phyloP scores from a whole-genome alignment of 2,797 vertebrate species.

The Labroides dimidiatus region DNA sequence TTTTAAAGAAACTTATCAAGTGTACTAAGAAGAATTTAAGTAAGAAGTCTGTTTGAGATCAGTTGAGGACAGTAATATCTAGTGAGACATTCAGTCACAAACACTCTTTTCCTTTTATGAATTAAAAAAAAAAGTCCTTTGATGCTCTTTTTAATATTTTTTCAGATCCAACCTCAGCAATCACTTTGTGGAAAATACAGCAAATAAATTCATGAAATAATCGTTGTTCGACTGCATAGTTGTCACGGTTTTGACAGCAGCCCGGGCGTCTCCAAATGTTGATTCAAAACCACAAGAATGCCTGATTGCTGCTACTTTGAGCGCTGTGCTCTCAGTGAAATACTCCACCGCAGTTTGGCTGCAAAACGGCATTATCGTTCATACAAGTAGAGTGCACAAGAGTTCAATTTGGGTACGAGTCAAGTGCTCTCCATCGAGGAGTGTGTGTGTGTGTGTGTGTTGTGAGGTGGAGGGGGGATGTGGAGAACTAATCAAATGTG shows the following conservation, averaged over 20 bases:
- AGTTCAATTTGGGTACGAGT: conserved; percentile 76
- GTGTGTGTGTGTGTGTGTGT: conserved; percentile 31
- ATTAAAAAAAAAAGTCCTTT: background rate
- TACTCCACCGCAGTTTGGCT: conserved; percentile 59
- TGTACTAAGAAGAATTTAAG: background rate
- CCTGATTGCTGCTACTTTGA: conserved; percentile 41
- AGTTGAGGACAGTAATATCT: background rate
- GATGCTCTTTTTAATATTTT: background rate
- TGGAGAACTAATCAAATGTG: conserved; percentile 72
- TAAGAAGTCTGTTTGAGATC: background rate
- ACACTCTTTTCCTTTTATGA: conserved; percentile 7
- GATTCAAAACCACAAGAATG: conserved; percentile 47
- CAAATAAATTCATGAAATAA: conserved; percentile 5
- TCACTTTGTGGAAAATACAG: conserved; percentile 8
- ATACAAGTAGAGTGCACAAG: conserved; percentile 62
- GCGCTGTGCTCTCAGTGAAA: conserved; percentile 54
- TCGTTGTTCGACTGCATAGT: conserved; percentile 24
- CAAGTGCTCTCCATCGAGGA: conserved; percentile 78
- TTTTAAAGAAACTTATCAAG: background rate
- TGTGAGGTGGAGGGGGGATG: conserved; percentile 27
- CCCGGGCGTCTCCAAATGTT: conserved; percentile 41
- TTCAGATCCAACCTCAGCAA: conserved; percentile 11
- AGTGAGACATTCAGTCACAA: background rate
- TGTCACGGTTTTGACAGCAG: conserved; percentile 35
- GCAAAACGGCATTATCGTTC: conserved; percentile 65